Evolutionary conservation across 30 jellyfish, hydroid and myxozoan species (phyloP), one percentile per base, ranked within the genome.

Genomic region (Nemopilema nomurai): DNA sequence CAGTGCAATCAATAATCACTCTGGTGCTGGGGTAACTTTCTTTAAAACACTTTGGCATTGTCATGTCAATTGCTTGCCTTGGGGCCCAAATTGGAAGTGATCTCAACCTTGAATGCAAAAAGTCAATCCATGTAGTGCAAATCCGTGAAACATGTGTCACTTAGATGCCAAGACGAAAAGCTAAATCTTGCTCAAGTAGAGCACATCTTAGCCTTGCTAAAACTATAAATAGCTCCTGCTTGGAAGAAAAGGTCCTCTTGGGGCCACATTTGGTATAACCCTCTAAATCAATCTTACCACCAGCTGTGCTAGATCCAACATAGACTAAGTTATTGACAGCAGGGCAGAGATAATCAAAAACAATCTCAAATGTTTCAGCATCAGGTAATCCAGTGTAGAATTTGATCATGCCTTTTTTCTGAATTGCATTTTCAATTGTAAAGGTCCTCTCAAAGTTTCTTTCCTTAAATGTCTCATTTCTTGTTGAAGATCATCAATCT

Each of bases 11-110:
- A 66, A 66, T 66, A 18, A 66, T 22, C 16, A 66, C 49, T 1
- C 32, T 30, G 8, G 88, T 88, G 62, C 92, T 79, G 24, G 97
- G 74, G 49, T 81, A 67, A 25, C 28, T n/a, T 52, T 82, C 94
- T 49, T 89, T 69, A 67, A 80, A 81, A 31, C 89, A 88, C 24
- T 69, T 62, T 16, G 96, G 96, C 93, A 88, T 80, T 24, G 89
- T 81, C 28, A 69, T 64, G 26, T 73, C 52, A 13, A 82, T 68
- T 20, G 49, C 23, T 74, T 69, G 29, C 57, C 82, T 8, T 64
- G 92, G n/a, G 76, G 9, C 13, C 90, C 90, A 70, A 28, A 89
- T 72, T 28, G 97, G 90, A 49, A 71, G 21, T 49, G 79, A 1
- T 41, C 96, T 72, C 41, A 87, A 63, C 26, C 53, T n/a, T 22